These are phyloP conservation scores for Myotis lucifugus DNA, from an alignment of 2,113 vertebrate species.

Conservation along the genomic window DNA sequence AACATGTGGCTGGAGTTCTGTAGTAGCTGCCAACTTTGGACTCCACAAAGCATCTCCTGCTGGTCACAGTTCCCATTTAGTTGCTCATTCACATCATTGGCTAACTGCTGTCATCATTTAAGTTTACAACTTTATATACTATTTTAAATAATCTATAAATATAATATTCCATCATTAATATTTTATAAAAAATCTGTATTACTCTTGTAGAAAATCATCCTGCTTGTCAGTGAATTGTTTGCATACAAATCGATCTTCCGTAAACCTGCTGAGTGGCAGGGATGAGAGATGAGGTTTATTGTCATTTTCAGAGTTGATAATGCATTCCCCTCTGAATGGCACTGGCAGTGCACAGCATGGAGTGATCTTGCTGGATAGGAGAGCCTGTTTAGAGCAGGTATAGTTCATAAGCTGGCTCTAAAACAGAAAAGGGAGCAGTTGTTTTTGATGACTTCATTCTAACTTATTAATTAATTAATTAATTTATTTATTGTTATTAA, in stretches of 20 bases:
- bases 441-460: not conserved
- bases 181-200: not conserved
- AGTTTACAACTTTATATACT: not conserved
- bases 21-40: not conserved
- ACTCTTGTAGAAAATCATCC: slow-evolving; percentile 27
- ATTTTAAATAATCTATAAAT: not conserved
- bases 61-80: not conserved
- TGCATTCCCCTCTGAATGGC: slow-evolving; percentile 38
- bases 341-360: slow-evolving; percentile 20
- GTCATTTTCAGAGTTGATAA: slow-evolving; percentile 50
- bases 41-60: not conserved
- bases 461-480: not conserved
- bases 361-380: slow-evolving; percentile 3
- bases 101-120: not conserved
- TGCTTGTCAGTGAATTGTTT: not conserved
- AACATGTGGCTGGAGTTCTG: not conserved
- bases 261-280: slow-evolving; percentile 20
- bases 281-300: not conserved
- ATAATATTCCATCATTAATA: not conserved
- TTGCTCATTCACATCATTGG: not conserved
- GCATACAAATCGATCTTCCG: slow-evolving; percentile 33
- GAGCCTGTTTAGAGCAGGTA: slow-evolving; percentile 4
- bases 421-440: not conserved
- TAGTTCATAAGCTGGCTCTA: slow-evolving; percentile 55
- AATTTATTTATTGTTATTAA: not conserved